Conservation (phyloP, 2,113 vertebrate genomes). For the Vicugna pacos region DNA sequence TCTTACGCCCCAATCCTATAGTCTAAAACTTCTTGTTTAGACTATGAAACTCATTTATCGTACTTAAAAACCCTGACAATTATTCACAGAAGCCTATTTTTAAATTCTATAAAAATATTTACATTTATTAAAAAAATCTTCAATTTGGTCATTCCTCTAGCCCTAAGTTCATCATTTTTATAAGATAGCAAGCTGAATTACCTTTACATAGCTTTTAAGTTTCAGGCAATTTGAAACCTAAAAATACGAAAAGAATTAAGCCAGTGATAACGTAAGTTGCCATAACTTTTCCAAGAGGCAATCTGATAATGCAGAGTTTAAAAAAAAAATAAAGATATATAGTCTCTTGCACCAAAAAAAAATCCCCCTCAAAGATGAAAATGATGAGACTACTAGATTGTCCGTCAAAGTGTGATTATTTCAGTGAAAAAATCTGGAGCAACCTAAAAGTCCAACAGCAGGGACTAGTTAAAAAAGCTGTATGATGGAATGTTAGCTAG, state of each 20-base stretch:
- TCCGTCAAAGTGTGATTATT: constrained; percentile 5
- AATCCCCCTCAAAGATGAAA: background rate
- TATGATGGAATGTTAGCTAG: background rate
- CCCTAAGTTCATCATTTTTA: constrained; percentile 13
- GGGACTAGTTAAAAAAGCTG: background rate
- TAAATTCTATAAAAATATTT: constrained; percentile 26
- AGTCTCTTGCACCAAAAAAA: constrained; percentile 4
- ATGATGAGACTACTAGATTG: background rate
- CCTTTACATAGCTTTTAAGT: background rate
- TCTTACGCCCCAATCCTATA: background rate
- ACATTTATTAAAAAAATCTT: constrained; percentile 31
- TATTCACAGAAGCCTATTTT: constrained; percentile 12
- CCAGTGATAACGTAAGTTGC: background rate
- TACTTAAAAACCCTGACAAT: background rate
- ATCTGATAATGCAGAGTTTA: background rate
- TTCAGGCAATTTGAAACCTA: background rate
- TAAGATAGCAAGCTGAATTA: background rate
- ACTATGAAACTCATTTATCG: background rate
- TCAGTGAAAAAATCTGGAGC: constrained; percentile 7
- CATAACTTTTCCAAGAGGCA: background rate
- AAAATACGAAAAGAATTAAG: constrained; percentile 36
- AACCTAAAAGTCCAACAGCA: background rate
- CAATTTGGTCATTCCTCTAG: background rate
- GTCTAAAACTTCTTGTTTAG: background rate
- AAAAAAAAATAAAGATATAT: background rate